Evolutionary conservation across 2,113 vertebrate species (phyloP), one percentile per base, ranked within the genome.

Genomic region (Balaenoptera acutorostrata): DNA sequence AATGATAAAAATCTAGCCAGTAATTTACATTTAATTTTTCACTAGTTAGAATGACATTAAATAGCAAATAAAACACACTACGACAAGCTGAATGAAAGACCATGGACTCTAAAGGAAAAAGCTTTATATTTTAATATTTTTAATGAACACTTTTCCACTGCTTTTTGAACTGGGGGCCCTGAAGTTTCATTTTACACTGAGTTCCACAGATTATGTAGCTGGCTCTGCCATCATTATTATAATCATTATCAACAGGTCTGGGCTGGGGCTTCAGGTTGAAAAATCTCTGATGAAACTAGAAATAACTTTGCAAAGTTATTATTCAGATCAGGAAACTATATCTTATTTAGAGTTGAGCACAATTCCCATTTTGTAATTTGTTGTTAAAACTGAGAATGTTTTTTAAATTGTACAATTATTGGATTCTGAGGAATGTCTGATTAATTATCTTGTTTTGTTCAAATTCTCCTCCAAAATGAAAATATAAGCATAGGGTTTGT

Each of bases 21-120:
- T 52, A 39, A 83, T 69, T 97, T 91, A 89, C 80, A 63, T 71
- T 74, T 77, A 82, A n/a, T 36, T 78, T 93, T 91, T n/a, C 8
- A 57, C 27, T 39, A 96, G 46, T 74, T 74, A 80, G 10, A 66
- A 74, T 75, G 4, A 27, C 2, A 61, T 41, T n/a, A 95, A 59
- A 92, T 66, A 66, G 31, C 52, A 95, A 96, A 41, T 64, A 55
- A 87, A 57, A 44, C 4, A 29, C 8, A 78, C 6, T 31, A 21
- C 39, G 7, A 33, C 23, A 75, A 57, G 2, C 44, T 74, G 36
- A 96, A 78, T 7, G 5, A 52, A 49, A 83, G 20, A 63, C 2
- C 4, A 27, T 21, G 1, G 8, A 94, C 14, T 29, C 1, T 31
- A 59, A 85, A 82, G 18, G 29, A 20, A 49, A 82, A 49, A 36